Evolutionary conservation across 2,888 invertebrate species (phyloP).

Genomic region (Lasioglossum morio): DNA sequence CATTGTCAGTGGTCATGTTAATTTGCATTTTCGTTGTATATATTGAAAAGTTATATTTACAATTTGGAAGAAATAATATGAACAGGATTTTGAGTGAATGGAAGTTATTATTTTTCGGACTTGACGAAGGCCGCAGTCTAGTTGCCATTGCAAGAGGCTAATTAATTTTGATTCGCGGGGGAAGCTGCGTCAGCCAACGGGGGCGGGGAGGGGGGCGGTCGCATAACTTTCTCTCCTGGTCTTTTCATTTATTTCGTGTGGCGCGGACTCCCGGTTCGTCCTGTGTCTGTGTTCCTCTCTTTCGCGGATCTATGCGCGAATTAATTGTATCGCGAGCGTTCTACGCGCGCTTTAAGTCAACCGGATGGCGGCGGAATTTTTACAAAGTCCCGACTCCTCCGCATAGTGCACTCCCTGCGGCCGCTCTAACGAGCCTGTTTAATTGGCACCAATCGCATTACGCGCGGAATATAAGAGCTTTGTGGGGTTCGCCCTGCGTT

Average conservation of each 20-base stretch:
- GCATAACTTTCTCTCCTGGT: conserved; percentile 1
- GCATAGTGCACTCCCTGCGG: conserved; percentile 23
- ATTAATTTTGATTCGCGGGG: neutral
- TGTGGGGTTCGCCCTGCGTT: conserved; percentile 12
- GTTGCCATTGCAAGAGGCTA: neutral
- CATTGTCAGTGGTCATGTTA: neutral
- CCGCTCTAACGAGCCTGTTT: conserved; percentile 46
- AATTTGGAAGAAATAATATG: neutral
- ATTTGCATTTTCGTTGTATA: neutral
- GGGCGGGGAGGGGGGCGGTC: neutral
- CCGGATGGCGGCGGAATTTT: conserved; percentile 5
- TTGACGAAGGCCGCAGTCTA: neutral
- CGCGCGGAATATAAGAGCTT: conserved; percentile 27
- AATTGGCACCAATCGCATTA: conserved; percentile 55
- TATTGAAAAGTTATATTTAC: too few species aligned
- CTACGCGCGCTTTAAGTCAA: conserved; percentile 36
- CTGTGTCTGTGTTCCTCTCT: neutral
- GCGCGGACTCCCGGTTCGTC: conserved; percentile 9
- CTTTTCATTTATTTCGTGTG: conserved; percentile 17
- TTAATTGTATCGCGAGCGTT: conserved; percentile 43
- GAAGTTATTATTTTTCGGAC: neutral
- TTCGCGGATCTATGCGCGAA: conserved; percentile 16
- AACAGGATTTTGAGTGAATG: neutral
- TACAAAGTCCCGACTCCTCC: conserved; percentile 29
- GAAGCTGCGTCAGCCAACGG: neutral